Conservation (phyloP, 1,140 invertebrate genomes). For the Caerostris darwini region DNA sequence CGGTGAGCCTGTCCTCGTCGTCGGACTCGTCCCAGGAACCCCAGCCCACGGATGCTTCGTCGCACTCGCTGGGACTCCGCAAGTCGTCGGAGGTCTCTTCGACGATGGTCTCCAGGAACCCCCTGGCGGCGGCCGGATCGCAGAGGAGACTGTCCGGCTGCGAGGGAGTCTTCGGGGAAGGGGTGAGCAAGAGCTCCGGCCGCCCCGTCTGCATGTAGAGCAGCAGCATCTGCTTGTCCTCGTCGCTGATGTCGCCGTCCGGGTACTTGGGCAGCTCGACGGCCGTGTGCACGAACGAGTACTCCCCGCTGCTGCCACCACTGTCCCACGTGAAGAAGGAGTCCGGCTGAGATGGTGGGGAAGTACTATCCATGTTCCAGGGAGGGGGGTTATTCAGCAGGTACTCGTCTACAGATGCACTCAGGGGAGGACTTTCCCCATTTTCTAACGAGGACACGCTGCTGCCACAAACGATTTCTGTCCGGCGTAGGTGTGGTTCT, state of each 20-base stretch:
- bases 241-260: constrained; percentile 55
- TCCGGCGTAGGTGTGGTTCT: constrained; percentile 69
- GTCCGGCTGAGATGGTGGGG: constrained; percentile 50
- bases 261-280: constrained; percentile 73
- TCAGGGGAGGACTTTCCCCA: neutral
- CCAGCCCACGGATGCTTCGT: constrained; percentile 72
- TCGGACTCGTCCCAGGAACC: constrained; percentile 77
- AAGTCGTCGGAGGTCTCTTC: constrained; percentile 78
- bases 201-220: constrained; percentile 72
- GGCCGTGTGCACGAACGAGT: constrained; percentile 71
- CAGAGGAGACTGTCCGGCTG: neutral
- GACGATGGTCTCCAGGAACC: constrained; percentile 78
- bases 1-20: constrained; percentile 66
- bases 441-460: constrained; percentile 44
- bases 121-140: constrained; percentile 41
- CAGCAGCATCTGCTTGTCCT: constrained; percentile 68
- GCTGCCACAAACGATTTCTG: constrained; percentile 1
- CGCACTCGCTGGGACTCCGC: constrained; percentile 69
- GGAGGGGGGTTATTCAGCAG: neutral
- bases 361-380: neutral
- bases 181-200: constrained; percentile 53
- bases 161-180: neutral
- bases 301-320: constrained; percentile 62
- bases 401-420: neutral
- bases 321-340: constrained; percentile 77